These are phyloP conservation scores for Narcine bancroftii DNA, from an alignment of 2,113 vertebrate species.

Conservation along the genomic window DNA sequence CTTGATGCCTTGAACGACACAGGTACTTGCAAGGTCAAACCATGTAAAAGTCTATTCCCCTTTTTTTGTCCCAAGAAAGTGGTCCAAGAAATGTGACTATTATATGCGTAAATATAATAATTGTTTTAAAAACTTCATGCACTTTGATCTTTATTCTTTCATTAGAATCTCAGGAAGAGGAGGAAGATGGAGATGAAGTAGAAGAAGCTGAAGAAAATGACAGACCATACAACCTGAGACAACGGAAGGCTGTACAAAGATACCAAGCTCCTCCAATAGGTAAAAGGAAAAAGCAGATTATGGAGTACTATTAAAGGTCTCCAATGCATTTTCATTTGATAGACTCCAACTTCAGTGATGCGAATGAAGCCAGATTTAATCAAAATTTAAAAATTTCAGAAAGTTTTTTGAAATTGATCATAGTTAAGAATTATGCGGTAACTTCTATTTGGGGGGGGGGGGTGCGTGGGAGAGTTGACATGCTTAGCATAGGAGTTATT, in stretches of 20 bases:
- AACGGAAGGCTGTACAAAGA: conserved; percentile 93
- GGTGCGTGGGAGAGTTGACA: too few relatives aligned
- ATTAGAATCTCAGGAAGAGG: conserved; percentile 84
- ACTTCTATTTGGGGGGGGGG: too few relatives aligned
- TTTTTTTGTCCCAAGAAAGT: too few relatives aligned
- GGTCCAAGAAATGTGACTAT: too few relatives aligned
- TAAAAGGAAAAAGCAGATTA: conserved; percentile 45
- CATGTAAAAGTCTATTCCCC: too few relatives aligned
- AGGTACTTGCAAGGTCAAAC: too few relatives aligned
- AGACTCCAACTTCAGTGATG: not conserved
- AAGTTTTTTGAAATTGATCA: not conserved
- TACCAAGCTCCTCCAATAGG: conserved; percentile 96
- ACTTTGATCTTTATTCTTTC: not conserved
- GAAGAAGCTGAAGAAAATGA: conserved; percentile 83
- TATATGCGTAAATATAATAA: too few relatives aligned
- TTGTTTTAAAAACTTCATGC: not conserved
- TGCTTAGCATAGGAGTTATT: too few relatives aligned
- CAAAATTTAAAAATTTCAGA: not conserved
- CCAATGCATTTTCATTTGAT: not conserved
- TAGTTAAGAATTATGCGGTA: not conserved
- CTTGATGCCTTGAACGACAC: too few relatives aligned
- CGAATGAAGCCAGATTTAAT: not conserved
- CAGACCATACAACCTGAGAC: conserved; percentile 88
- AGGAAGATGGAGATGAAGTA: conserved; percentile 90
- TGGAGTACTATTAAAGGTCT: not conserved